These are phyloP conservation scores for Asobara japonica DNA, from an alignment of 1,140 invertebrate genomes.

Conservation along the genomic window DNA sequence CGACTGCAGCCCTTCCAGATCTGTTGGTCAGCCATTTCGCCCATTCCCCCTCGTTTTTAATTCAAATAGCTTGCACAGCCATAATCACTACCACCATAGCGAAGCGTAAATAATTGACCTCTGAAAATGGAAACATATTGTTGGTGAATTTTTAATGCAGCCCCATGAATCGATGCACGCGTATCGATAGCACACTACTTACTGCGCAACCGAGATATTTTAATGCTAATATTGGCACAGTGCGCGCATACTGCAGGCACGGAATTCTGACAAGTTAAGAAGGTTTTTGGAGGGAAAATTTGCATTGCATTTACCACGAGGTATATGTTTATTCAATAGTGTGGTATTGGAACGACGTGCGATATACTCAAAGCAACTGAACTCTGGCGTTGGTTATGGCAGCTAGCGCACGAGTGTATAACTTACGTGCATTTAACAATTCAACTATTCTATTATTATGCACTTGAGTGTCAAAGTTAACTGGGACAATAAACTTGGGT, in stretches of 20 bases:
- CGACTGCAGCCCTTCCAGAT: no score
- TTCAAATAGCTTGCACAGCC: no score
- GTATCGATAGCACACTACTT: background rate
- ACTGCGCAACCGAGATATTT: background rate
- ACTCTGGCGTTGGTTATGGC: background rate
- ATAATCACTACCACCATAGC: no score
- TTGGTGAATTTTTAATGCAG: background rate
- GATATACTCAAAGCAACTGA: no score
- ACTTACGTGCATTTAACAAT: background rate
- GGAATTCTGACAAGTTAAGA: background rate
- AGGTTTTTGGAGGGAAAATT: background rate
- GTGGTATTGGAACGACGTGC: background rate
- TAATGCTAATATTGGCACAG: conserved; percentile 1
- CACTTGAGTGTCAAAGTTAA: background rate
- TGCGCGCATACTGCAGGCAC: background rate
- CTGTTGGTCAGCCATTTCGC: no score
- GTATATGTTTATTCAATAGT: conserved; percentile 1
- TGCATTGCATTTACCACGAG: background rate
- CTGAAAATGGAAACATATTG: no score
- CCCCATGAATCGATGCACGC: background rate
- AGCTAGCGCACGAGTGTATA: background rate
- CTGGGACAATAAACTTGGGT: background rate
- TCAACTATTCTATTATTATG: conserved; percentile 1
- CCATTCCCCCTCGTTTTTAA: no score
- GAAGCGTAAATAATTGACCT: no score